Evolutionary conservation across 2,797 vertebrate genomes (phyloP).

Genomic region (Brachyrhaphis roseni): DNA sequence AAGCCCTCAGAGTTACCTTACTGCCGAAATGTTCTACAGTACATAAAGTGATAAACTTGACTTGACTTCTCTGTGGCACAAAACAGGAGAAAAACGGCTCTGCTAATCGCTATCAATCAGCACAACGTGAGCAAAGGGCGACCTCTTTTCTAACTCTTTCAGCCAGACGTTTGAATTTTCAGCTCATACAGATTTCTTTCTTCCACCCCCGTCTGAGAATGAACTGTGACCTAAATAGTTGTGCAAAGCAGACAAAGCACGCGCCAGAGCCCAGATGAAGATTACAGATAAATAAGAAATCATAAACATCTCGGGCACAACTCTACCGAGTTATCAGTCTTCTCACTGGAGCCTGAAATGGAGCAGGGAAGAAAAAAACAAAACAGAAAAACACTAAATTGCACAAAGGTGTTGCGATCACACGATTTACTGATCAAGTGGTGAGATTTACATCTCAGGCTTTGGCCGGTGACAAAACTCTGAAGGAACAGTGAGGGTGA

Average conservation of each 20-base stretch:
- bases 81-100: neutral
- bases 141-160: slow-evolving; percentile 22
- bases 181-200: slow-evolving; percentile 1
- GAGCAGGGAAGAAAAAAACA: slow-evolving; percentile 54
- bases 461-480: neutral
- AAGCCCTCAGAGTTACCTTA: no score
- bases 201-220: slow-evolving; percentile 19
- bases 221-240: slow-evolving; percentile 74
- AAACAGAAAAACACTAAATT: slow-evolving; percentile 36
- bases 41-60: no score
- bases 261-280: slow-evolving; percentile 64
- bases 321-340: slow-evolving; percentile 70
- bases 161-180: slow-evolving; percentile 32
- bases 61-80: neutral
- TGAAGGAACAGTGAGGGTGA: neutral
- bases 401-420: slow-evolving; percentile 37
- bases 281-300: slow-evolving; percentile 78
- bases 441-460: neutral
- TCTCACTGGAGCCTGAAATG: slow-evolving; percentile 70
- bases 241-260: slow-evolving; percentile 69
- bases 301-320: slow-evolving; percentile 78
- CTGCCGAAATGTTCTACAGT: no score
- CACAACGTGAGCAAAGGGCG: neutral
- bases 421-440: slow-evolving; percentile 29
- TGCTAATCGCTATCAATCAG: no score